These are phyloP conservation scores for Crocodylus rhombifer DNA, from an alignment of 2,797 vertebrate species.

Conservation along the genomic window DNA sequence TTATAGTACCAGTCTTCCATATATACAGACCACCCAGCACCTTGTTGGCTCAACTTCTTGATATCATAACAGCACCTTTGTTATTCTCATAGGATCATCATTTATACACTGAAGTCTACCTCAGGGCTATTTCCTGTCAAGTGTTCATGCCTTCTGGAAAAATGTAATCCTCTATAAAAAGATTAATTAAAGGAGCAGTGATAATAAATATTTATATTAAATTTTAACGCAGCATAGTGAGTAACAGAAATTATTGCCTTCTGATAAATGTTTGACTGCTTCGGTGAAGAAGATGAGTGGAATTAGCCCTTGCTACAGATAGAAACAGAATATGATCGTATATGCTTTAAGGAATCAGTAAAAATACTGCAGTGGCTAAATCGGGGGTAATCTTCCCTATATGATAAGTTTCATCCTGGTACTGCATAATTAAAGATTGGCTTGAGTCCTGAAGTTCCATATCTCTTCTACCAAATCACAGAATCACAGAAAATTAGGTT, in stretches of 20 bases:
- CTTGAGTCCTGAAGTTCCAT: background rate
- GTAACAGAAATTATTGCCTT: background rate
- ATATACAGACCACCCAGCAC: slow-evolving; percentile 79
- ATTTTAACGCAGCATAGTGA: slow-evolving; percentile 26
- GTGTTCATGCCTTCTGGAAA: slow-evolving; percentile 46
- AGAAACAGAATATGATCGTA: no score
- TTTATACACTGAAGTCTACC: slow-evolving; percentile 67
- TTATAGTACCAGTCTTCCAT: slow-evolving; percentile 79
- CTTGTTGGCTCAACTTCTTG: slow-evolving; percentile 59
- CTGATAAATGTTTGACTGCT: background rate
- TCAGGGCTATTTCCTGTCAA: slow-evolving; percentile 46
- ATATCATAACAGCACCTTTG: slow-evolving; percentile 76
- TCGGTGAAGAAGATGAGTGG: background rate
- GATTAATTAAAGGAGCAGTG: slow-evolving; percentile 32
- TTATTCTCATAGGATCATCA: slow-evolving; percentile 67
- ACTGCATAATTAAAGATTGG: background rate
- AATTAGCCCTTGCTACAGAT: background rate
- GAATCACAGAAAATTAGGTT: no score
- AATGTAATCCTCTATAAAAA: background rate
- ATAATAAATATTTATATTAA: slow-evolving; percentile 37
- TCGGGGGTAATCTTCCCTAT: background rate
- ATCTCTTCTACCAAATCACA: background rate
- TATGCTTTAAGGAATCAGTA: background rate
- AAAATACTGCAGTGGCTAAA: background rate
- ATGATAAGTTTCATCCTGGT: background rate